Evolutionary conservation across 2,113 vertebrate genomes (phyloP).

Genomic region (Cyanocitta stelleri): DNA sequence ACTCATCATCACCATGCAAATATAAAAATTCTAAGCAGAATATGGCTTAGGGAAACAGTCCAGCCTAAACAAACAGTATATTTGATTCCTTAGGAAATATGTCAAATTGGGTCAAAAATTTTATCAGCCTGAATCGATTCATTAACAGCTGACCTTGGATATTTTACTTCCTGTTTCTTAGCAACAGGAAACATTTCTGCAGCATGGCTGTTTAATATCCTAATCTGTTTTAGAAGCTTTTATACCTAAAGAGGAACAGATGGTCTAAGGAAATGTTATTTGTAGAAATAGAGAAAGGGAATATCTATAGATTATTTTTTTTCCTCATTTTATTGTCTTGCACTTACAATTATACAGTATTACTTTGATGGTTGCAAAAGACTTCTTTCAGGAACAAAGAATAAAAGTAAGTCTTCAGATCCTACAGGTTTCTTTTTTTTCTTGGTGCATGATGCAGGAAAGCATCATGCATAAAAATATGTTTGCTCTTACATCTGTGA

Average conservation of each 20-base stretch:
- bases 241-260: slow-evolving; percentile 37
- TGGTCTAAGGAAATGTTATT: slow-evolving; percentile 46
- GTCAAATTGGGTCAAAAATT: not conserved
- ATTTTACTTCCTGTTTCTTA: slow-evolving; percentile 51
- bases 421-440: not conserved
- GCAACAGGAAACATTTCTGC: slow-evolving; percentile 45
- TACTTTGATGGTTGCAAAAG: not conserved
- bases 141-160: slow-evolving; percentile 20
- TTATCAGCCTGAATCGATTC: not conserved
- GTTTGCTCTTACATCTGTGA: not conserved
- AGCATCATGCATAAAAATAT: not conserved
- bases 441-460: not conserved
- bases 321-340: not conserved
- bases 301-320: not conserved
- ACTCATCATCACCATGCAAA: not conserved
- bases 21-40: not conserved
- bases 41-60: not conserved
- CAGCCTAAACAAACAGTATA: not conserved
- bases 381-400: not conserved
- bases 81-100: not conserved
- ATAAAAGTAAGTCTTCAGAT: not conserved
- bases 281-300: not conserved
- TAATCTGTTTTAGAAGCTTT: slow-evolving; percentile 14
- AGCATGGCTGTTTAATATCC: slow-evolving; percentile 32
- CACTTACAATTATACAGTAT: not conserved